phyloP scores from a whole-genome alignment of 2,888 invertebrate species.

The Parnassius mnemosyne region DNA sequence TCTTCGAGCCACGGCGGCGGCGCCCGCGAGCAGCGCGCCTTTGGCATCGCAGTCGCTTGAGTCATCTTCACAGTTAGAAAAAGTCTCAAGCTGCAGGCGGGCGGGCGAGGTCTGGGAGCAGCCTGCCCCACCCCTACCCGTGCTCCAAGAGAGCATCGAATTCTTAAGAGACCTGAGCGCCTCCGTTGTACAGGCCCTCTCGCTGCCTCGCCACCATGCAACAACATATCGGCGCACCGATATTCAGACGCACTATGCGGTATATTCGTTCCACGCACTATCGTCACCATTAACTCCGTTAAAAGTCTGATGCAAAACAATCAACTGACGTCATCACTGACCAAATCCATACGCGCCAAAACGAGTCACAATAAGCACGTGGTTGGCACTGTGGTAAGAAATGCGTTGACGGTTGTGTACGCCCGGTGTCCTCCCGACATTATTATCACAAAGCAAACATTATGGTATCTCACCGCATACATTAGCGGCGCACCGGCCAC shows the following conservation, averaged over 20 bases:
- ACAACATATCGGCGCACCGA: constrained; percentile 74
- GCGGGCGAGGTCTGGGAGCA: constrained; percentile 48
- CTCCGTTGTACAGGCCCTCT: constrained; percentile 77
- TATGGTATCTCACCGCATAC: constrained; percentile 55
- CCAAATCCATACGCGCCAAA: constrained; percentile 25
- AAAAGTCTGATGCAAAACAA: constrained; percentile 32
- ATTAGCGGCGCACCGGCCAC: constrained; percentile 40
- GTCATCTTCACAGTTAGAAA: constrained; percentile 44
- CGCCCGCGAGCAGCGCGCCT: constrained; percentile 63
- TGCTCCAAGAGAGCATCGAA: constrained; percentile 73
- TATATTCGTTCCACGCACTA: constrained; percentile 48
- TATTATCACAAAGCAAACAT: constrained; percentile 69
- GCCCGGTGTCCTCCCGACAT: constrained; percentile 48
- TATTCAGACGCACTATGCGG: constrained; percentile 46
- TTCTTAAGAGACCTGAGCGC: constrained; percentile 74
- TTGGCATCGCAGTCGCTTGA: constrained; percentile 54
- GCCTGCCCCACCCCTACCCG: constrained; percentile 53
- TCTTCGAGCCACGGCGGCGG: constrained; percentile 69
- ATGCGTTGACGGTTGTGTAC: constrained; percentile 43
- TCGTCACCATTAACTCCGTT: constrained; percentile 47
- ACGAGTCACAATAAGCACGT: constrained; percentile 42
- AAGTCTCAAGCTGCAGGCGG: constrained; percentile 35
- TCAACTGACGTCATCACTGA: constrained; percentile 38
- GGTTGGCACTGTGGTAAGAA: constrained; percentile 44
- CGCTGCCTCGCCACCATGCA: constrained; percentile 62